Conservation (phyloP, 2,888 invertebrate genomes). For the Leistus spinibarbis region DNA sequence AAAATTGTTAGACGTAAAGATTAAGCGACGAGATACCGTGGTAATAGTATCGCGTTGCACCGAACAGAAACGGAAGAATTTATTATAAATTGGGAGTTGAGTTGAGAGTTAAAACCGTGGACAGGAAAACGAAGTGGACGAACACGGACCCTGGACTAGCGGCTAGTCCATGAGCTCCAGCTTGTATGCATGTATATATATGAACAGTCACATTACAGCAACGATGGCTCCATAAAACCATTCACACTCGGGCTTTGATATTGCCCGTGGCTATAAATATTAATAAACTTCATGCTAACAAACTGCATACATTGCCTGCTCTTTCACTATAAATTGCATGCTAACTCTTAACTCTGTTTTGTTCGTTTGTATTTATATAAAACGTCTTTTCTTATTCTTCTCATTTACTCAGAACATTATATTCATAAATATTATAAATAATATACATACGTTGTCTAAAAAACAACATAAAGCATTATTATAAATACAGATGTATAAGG, state of each 20-base stretch:
- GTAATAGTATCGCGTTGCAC: slow-evolving; percentile 23
- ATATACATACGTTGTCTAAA: too few relatives aligned
- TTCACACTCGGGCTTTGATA: slow-evolving; percentile 43
- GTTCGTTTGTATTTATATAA: not conserved
- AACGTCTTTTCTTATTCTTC: not conserved
- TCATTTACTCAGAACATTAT: too few relatives aligned
- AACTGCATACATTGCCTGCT: slow-evolving; percentile 43
- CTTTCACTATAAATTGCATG: slow-evolving; percentile 22
- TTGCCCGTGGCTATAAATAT: slow-evolving; percentile 50
- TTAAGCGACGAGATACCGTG: slow-evolving; percentile 22
- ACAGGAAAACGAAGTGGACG: slow-evolving; percentile 17
- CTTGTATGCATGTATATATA: not conserved
- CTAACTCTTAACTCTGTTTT: slow-evolving; percentile 14
- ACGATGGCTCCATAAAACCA: not conserved
- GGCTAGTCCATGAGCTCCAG: not conserved
- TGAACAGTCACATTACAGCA: not conserved
- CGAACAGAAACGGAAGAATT: slow-evolving; percentile 20
- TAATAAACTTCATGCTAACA: slow-evolving; percentile 51
- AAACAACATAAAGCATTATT: too few relatives aligned
- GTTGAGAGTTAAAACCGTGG: not conserved
- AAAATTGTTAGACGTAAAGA: slow-evolving; percentile 27
- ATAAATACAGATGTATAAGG: too few relatives aligned
- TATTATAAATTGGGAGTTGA: slow-evolving; percentile 32
- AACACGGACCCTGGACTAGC: slow-evolving; percentile 11
- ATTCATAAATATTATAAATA: too few relatives aligned